Evolutionary conservation across 2,888 invertebrate genomes (phyloP), one percentile per base, ranked within the genome.

Genomic region (Pherbina coryleti): DNA sequence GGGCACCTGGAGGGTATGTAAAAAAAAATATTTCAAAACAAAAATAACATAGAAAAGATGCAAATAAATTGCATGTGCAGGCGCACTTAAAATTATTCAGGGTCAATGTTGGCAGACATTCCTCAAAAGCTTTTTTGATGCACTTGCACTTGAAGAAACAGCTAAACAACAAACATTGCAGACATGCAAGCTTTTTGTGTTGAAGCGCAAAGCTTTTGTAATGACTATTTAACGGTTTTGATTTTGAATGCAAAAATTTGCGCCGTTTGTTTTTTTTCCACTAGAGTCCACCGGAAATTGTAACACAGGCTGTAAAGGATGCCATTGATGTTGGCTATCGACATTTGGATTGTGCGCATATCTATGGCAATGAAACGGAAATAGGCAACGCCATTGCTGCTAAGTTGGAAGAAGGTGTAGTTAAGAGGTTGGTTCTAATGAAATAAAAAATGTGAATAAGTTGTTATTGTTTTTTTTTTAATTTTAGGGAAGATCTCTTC

Each of bases 321-420:
- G 96, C 96, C 31, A 93, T 96, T 55, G 93, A 94, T 85, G 90
- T 92, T 57, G 96, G 96, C 0, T 96, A 96, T 87, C 91, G 95
- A 0, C 95, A 95, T 87, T 92, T 96, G 81, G 96, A 97, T 89
- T 94, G 95, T 89, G 90, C 91, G 70, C 91, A 89, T 81, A 91
- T 93, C 11, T 96, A 97, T 86, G 93, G 93, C 34, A 95, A 95
- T 84, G 95, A 95, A 87, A 90, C 91, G 82, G 95, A 95, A 88
- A 93, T 96, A 1, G 96, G 95, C 0, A 92, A 90, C 2, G 95
- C 93, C 0, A 90, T 95, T 72, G 83, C 82, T 8, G 91, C 91
- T 2, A 94, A 94, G 86, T 91, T 95, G 62, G 87, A 89, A 0
- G 93, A 93, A 82, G 94, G 94, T 0, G 91, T 91, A 0, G 92